Evolutionary conservation across 2,888 invertebrate species (phyloP).

Genomic region (Protonemura montana): DNA sequence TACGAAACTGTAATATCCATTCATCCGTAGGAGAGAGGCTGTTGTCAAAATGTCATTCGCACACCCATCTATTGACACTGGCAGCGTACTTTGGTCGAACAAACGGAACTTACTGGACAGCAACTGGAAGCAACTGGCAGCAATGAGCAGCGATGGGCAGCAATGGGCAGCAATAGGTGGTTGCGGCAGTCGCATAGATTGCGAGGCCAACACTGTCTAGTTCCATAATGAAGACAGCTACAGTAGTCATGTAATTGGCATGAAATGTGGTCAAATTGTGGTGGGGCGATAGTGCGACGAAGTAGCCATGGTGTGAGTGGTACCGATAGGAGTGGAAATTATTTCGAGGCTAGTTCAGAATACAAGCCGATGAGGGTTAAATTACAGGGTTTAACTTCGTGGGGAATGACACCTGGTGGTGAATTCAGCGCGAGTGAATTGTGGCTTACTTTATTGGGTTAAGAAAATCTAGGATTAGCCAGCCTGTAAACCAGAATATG

Average conservation of each 20-base stretch:
- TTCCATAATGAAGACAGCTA: not conserved
- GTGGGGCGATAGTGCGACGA: not conserved
- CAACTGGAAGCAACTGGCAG: not conserved
- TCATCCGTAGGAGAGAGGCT: not conserved
- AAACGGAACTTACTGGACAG: too few relatives aligned
- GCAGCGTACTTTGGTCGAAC: too few relatives aligned
- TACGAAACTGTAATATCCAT: not conserved
- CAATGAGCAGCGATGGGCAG: not conserved
- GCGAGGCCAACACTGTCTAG: not conserved
- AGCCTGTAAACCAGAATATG: too few relatives aligned
- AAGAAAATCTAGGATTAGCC: too few relatives aligned
- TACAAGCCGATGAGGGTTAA: too few relatives aligned
- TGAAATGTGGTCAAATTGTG: conserved; percentile 7
- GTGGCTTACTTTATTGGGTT: too few relatives aligned
- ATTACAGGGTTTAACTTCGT: too few relatives aligned
- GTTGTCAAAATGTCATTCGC: conserved; percentile 7
- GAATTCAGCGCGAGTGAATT: too few relatives aligned
- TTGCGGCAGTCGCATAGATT: not conserved
- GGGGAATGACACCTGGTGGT: too few relatives aligned
- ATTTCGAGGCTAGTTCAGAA: not conserved
- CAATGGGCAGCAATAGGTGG: not conserved
- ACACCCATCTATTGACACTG: not conserved
- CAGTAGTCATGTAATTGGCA: not conserved
- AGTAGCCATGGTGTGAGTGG: not conserved
- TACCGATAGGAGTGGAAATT: not conserved